Percentiles rank a stretch among this genome's conserved stretches.
Evolutionary conservation across 2,888 invertebrate species (phyloP).

Genomic region (Bembecia ichneumoniformis): DNA sequence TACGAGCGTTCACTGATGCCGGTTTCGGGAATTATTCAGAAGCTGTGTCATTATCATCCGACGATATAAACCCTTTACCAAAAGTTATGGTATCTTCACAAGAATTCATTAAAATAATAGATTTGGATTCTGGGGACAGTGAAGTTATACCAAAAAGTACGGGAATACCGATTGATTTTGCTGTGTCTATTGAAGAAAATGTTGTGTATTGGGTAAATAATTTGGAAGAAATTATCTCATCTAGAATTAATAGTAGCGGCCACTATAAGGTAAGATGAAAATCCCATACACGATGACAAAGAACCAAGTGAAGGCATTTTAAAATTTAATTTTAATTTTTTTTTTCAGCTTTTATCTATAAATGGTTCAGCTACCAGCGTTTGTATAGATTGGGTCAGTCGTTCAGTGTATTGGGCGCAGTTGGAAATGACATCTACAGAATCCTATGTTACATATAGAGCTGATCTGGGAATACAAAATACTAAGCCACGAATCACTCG

Average conservation of each 20-base stretch:
- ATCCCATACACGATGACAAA: neutral
- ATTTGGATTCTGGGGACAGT: conserved; percentile 79
- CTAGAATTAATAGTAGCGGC: conserved; percentile 69
- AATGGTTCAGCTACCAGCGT: conserved; percentile 73
- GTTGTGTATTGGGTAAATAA: conserved; percentile 88
- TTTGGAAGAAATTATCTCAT: conserved; percentile 78
- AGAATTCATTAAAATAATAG: conserved; percentile 81
- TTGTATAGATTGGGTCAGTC: conserved; percentile 89
- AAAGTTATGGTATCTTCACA: conserved; percentile 80
- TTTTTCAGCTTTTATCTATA: conserved; percentile 49
- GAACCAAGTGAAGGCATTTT: neutral
- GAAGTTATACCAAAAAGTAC: conserved; percentile 75
- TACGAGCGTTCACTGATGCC: conserved; percentile 84
- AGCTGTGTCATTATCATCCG: conserved; percentile 73
- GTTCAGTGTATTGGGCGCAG: conserved; percentile 88
- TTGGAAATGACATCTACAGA: conserved; percentile 55
- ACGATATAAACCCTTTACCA: conserved; percentile 83
- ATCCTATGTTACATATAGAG: conserved; percentile 73
- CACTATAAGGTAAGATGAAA: conserved; percentile 49
- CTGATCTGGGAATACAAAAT: conserved; percentile 76
- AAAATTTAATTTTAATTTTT: neutral
- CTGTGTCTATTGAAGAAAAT: conserved; percentile 78
- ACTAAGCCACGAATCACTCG: conserved; percentile 63
- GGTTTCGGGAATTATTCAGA: conserved; percentile 82
- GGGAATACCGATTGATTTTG: conserved; percentile 79